Evolutionary conservation across 2,113 vertebrate genomes (phyloP).

Genomic region (Eubucco bourcierii): DNA sequence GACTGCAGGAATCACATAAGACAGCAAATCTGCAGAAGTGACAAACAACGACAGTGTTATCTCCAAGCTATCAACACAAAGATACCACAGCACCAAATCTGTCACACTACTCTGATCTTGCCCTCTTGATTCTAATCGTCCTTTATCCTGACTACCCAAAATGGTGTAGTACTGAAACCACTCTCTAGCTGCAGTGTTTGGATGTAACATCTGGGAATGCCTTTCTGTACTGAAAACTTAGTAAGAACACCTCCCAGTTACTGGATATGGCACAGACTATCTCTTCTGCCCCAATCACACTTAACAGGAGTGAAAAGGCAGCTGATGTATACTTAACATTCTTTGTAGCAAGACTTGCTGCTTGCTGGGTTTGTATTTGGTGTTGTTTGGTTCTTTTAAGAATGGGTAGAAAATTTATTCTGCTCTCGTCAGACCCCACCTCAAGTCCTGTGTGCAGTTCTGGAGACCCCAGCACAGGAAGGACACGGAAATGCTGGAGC

Average conservation of each 20-base stretch:
- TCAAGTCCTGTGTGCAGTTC: too few species aligned
- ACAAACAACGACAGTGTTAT: neutral
- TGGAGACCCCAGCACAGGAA: too few species aligned
- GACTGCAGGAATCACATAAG: neutral
- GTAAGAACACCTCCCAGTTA: neutral
- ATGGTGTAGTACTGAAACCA: neutral
- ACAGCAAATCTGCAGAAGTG: neutral
- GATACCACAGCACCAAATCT: neutral
- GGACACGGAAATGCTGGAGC: too few species aligned
- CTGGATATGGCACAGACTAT: neutral
- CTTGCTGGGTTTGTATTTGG: neutral
- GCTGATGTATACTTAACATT: neutral
- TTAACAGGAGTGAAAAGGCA: neutral
- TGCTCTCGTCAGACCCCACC: too few species aligned
- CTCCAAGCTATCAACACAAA: neutral
- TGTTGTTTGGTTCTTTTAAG: neutral
- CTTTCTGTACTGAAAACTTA: neutral
- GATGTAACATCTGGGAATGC: fast-evolving
- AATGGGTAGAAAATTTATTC: too few species aligned
- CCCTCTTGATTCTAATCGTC: neutral
- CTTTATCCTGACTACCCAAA: neutral
- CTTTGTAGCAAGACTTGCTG: neutral
- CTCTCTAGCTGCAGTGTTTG: neutral
- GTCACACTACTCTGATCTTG: neutral
- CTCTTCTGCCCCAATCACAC: neutral